Base-by-base conservation (phyloP, 92 coral and sea anemone species). In the Umimayanthus chanpuru region DNA sequence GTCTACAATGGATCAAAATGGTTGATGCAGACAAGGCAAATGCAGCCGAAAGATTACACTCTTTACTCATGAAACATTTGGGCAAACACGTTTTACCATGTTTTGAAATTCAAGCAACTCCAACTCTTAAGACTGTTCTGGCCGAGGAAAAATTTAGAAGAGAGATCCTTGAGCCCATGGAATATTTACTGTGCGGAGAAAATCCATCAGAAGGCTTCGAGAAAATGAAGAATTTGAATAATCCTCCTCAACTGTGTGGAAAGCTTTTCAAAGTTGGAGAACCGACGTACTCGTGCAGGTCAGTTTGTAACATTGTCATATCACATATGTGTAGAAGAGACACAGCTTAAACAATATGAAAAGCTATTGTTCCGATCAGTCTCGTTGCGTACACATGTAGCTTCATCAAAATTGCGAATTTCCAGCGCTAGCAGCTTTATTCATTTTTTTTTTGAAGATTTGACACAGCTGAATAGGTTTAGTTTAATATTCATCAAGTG, bases 231-330 rank as follows among this genome's bases (percentile, higher is more conserved):
- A 89, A 85, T 15, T 79, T 87, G 79, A 97, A 95, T 68, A 91
- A 90, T 16, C 98, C 99, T 2, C 93, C 99, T 1, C 98, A 94
- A 39, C 77, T 97, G 29, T 97, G 99, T 55, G 99, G 98, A 5
- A 95, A 84, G 81, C 91, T 94, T 81, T 97, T 97, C 56, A 97
- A 95, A 87, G 91, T 77, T 82, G 97, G 98, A 1, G 99, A 97
- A 70, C 99, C 99, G 23, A 97, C 99, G 40, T 97, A 95, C 75
- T 95, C 98, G 0, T 97, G 99, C 95, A 97, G 99, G 99, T 97
- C 68, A 83, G 81, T 61, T 61, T 4, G 20, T 21, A 61, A 20
- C 26, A 21, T 56, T 15, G 21, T 64, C 9, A 55, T 61, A 21
- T 70, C 47, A 32, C 9, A 55, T 36, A 7, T 70, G 66, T 41